Conservation (phyloP, 2,113 vertebrate genomes). For the Mobula birostris region DNA sequence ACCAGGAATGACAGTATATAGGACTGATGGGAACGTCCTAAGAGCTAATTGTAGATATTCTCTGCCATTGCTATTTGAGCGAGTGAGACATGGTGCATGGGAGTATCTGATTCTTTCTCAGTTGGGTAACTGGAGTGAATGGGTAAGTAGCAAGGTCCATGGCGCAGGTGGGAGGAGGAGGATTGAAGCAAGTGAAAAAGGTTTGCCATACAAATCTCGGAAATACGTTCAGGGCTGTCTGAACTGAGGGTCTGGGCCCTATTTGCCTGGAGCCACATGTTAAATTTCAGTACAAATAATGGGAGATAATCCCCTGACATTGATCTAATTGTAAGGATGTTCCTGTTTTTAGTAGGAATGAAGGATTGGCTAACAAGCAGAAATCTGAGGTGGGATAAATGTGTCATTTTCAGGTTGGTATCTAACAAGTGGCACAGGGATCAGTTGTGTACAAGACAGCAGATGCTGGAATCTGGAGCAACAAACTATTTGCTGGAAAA, state of each 20-base stretch:
- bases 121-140: not conserved
- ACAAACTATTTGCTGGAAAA: too few relatives aligned
- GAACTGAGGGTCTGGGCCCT: not conserved
- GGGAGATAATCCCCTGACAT: not conserved
- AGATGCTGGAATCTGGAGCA: too few relatives aligned
- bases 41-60: too few relatives aligned
- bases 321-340: too few relatives aligned
- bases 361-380: too few relatives aligned
- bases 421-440: too few relatives aligned
- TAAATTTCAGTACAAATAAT: not conserved
- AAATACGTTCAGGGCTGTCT: not conserved
- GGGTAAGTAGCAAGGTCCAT: not conserved
- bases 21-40: too few relatives aligned
- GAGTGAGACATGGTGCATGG: not conserved
- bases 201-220: not conserved
- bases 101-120: not conserved
- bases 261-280: not conserved
- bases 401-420: too few relatives aligned
- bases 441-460: too few relatives aligned
- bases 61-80: not conserved
- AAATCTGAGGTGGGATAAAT: too few relatives aligned
- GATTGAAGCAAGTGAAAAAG: not conserved
- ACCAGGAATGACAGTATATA: too few relatives aligned
- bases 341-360: too few relatives aligned
- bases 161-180: not conserved